Conservation (phyloP, 1,140 invertebrate genomes). For the Probaryconus sp. region DNA sequence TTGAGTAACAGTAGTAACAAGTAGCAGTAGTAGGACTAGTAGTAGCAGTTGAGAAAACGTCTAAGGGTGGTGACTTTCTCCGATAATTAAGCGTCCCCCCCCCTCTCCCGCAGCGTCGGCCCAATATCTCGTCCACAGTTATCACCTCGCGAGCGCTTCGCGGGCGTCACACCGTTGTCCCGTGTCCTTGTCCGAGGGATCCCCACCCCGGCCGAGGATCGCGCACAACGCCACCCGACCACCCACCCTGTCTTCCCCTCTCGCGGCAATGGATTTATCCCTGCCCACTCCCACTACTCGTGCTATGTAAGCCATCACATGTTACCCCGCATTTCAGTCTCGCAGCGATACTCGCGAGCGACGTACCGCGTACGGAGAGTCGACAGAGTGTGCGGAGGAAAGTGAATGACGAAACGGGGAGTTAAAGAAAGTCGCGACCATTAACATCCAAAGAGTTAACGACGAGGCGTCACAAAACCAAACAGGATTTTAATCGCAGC, state of each 20-base stretch:
- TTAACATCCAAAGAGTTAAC: too few relatives aligned
- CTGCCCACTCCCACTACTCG: slow-evolving; percentile 28
- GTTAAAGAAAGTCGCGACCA: too few relatives aligned
- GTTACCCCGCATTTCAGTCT: slow-evolving; percentile 75
- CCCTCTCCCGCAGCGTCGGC: slow-evolving; percentile 12
- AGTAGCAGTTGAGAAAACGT: too few relatives aligned
- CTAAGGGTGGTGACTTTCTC: slow-evolving; percentile 38
- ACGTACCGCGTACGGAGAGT: slow-evolving; percentile 60
- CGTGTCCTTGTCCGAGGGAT: slow-evolving; percentile 64
- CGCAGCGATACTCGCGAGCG: slow-evolving; percentile 74
- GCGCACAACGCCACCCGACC: slow-evolving; percentile 36
- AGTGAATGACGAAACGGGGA: slow-evolving; percentile 37
- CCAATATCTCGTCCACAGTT: slow-evolving; percentile 25
- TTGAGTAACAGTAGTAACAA: too few relatives aligned
- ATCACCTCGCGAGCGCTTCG: slow-evolving; percentile 45
- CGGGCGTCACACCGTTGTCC: slow-evolving; percentile 50
- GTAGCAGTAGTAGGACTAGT: too few relatives aligned
- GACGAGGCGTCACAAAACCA: too few relatives aligned
- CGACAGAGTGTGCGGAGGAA: slow-evolving; percentile 54
- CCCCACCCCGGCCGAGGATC: slow-evolving; percentile 10
- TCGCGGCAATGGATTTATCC: slow-evolving; percentile 3
- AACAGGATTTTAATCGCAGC: too few relatives aligned
- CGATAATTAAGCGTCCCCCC: slow-evolving; percentile 32
- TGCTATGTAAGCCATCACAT: slow-evolving; percentile 75
- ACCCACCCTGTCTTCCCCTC: background rate